Evolutionary conservation across 2,888 invertebrate species (phyloP).

Genomic region (Blastobasis lacticolella): DNA sequence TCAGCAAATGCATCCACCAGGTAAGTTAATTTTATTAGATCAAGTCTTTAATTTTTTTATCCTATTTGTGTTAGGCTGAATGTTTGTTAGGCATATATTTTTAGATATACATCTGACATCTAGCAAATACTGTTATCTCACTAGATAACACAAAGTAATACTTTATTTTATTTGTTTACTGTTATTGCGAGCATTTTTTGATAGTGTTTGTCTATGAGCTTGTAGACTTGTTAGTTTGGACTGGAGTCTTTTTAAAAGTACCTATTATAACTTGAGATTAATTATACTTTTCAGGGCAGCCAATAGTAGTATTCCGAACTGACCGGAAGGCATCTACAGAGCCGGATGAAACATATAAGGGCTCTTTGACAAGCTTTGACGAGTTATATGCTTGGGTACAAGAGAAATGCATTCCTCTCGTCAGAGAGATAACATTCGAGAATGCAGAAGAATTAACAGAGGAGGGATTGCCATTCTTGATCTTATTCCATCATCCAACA

Average conservation of each 20-base stretch:
- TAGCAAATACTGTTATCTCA: background rate
- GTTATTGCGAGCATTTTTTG: background rate
- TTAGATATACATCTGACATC: too few relatives aligned
- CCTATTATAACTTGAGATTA: too few relatives aligned
- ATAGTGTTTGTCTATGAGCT: too few relatives aligned
- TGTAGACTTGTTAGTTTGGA: too few relatives aligned
- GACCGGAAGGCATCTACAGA: constrained; percentile 86
- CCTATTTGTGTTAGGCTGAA: too few relatives aligned
- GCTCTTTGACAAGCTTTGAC: constrained; percentile 83
- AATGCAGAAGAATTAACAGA: constrained; percentile 99
- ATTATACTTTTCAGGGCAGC: constrained; percentile 71
- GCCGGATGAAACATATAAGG: constrained; percentile 88
- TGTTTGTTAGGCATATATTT: too few relatives aligned
- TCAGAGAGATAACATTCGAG: constrained; percentile 99
- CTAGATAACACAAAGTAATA: background rate
- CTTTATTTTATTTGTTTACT: background rate
- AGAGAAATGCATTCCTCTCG: constrained; percentile 95
- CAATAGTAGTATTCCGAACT: constrained; percentile 88
- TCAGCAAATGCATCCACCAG: constrained; percentile 88
- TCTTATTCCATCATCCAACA: constrained; percentile 93
- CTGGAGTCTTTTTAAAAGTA: too few relatives aligned
- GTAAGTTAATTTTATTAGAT: constrained; percentile 40
- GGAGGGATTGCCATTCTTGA: constrained; percentile 98
- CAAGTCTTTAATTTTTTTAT: too few relatives aligned
- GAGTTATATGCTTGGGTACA: constrained; percentile 92